Percentiles rank a stretch among this genome's conserved stretches.
These are phyloP conservation scores for Melanogrammus aeglefinus DNA, from an alignment of 2,797 vertebrate genomes.

Conservation along the genomic window DNA sequence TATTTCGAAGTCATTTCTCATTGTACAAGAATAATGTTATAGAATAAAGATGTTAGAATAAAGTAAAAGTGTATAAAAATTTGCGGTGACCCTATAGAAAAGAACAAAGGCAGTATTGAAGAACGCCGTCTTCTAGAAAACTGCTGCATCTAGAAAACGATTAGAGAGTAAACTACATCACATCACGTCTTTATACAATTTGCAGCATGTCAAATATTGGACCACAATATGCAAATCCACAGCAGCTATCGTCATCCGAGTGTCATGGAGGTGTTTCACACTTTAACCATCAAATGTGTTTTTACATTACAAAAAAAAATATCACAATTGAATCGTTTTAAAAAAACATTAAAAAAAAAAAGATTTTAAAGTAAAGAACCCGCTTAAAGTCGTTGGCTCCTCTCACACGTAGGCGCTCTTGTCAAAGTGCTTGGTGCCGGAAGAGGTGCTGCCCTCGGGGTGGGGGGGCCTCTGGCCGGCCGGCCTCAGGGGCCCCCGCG, in stretches of 20 bases:
- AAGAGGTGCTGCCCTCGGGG: slow-evolving; percentile 68
- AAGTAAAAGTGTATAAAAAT: neutral
- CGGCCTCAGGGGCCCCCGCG: slow-evolving; percentile 69
- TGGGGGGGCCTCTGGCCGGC: slow-evolving; percentile 61
- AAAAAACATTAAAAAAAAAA: neutral
- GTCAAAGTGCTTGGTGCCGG: slow-evolving; percentile 85
- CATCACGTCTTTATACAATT: neutral
- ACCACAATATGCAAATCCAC: neutral
- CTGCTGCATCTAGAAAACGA: neutral
- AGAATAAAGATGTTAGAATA: too few relatives aligned
- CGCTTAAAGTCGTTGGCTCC: slow-evolving; percentile 3
- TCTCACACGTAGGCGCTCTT: slow-evolving; percentile 91
- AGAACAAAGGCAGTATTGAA: neutral
- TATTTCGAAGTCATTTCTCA: neutral
- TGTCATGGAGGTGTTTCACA: neutral
- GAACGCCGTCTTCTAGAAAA: neutral
- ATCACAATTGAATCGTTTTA: neutral
- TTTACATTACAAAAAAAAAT: slow-evolving; percentile 7
- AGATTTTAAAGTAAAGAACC: slow-evolving; percentile 21
- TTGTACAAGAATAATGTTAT: neutral
- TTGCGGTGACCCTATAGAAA: neutral
- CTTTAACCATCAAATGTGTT: slow-evolving; percentile 15
- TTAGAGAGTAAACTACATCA: neutral
- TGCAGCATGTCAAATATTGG: neutral
- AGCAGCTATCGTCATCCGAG: neutral